Percentiles rank a stretch among this genome's conserved stretches.
Conservation (phyloP, 2,888 invertebrate genomes). For the Timandra comae region DNA sequence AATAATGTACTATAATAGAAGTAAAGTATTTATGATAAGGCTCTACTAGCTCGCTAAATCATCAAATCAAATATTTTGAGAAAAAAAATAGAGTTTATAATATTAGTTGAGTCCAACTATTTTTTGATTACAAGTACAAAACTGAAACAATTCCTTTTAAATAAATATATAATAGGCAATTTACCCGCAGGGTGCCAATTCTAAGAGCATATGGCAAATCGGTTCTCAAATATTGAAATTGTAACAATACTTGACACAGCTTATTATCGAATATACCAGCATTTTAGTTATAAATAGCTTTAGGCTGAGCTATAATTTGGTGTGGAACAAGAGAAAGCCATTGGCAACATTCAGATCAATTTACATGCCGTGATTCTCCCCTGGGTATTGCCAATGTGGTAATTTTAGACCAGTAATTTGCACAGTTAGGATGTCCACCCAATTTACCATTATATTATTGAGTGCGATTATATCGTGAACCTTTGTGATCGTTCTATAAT, state of each 20-base stretch:
- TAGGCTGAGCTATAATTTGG: slow-evolving; percentile 67
- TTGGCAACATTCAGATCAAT: slow-evolving; percentile 50
- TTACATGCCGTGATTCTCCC: slow-evolving; percentile 51
- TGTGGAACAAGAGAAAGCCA: slow-evolving; percentile 49
- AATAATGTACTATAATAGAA: too few species aligned
- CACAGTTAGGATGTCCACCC: slow-evolving; percentile 28
- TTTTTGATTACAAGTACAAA: too few species aligned
- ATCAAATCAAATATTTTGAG: too few species aligned
- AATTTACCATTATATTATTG: slow-evolving; percentile 39
- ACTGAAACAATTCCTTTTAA: too few species aligned
- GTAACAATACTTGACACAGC: slow-evolving; percentile 56
- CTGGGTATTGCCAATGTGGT: slow-evolving; percentile 30
- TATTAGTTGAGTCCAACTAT: too few species aligned
- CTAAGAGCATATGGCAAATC: slow-evolving; percentile 45
- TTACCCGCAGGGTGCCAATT: slow-evolving; percentile 32
- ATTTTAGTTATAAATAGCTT: slow-evolving; percentile 54
- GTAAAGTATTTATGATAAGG: too few species aligned
- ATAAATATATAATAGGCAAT: slow-evolving; percentile 2
- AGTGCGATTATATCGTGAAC: slow-evolving; percentile 33
- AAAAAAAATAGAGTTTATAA: too few species aligned
- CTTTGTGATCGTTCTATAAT: slow-evolving; percentile 38
- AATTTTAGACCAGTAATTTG: slow-evolving; percentile 49
- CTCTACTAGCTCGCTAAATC: too few species aligned
- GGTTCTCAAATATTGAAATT: slow-evolving; percentile 37
- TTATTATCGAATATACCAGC: slow-evolving; percentile 65